phyloP scores from a whole-genome alignment of 2,797 vertebrate species.

The Micropoecilia bifurca region DNA sequence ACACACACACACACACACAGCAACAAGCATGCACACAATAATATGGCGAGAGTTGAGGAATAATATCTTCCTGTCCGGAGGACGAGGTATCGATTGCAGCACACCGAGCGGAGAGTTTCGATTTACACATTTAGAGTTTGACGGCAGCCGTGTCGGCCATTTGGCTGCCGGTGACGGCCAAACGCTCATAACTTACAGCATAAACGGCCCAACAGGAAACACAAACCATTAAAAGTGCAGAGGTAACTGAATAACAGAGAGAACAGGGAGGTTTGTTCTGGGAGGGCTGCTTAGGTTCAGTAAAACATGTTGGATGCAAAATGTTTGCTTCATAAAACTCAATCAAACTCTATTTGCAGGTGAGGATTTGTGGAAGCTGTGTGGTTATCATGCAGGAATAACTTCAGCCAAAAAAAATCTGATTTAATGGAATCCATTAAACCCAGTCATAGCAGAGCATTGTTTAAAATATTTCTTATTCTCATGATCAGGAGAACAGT shows the following conservation, averaged over 20 bases:
- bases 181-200: conserved; percentile 68
- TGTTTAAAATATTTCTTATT: conserved; percentile 36
- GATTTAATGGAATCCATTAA: conserved; percentile 44
- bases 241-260: not conserved
- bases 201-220: conserved; percentile 52
- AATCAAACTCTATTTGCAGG: conserved; percentile 20
- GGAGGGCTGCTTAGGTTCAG: conserved; percentile 19
- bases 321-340: conserved; percentile 20
- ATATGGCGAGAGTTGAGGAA: conserved; percentile 39
- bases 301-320: conserved; percentile 19
- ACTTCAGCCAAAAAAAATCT: conserved; percentile 6
- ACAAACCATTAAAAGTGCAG: conserved; percentile 8
- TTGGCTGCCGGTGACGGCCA: conserved; percentile 64
- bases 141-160: conserved; percentile 64
- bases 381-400: conserved; percentile 1
- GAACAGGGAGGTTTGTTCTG: not conserved
- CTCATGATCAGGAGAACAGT: conserved; percentile 29
- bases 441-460: conserved; percentile 28
- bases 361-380: conserved; percentile 33
- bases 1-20: no score
- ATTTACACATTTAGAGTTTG: conserved; percentile 76
- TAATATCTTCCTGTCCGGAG: conserved; percentile 72
- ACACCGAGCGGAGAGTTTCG: conserved; percentile 61
- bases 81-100: conserved; percentile 70
- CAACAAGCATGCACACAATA: conserved; percentile 21